These are phyloP conservation scores for Brachyistius frenatus DNA, from an alignment of 2,113 vertebrate genomes.

Conservation along the genomic window DNA sequence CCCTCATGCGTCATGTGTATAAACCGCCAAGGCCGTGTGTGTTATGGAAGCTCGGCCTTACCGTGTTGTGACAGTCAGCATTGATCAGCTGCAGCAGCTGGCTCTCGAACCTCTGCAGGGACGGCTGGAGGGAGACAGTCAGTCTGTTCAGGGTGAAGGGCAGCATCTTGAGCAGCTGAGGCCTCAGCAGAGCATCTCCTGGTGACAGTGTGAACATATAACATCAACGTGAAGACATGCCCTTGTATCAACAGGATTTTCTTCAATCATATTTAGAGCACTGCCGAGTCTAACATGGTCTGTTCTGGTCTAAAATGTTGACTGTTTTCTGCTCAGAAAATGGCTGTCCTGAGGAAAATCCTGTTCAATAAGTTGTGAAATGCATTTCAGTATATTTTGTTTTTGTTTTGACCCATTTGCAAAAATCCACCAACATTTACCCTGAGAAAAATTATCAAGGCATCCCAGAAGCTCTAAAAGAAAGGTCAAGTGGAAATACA, in stretches of 20 bases:
- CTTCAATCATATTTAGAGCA: not conserved
- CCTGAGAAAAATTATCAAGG: constrained; percentile 16
- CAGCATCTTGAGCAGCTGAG: constrained; percentile 84
- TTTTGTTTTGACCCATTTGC: constrained; percentile 19
- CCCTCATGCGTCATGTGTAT: constrained; percentile 11
- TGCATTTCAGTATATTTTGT: not conserved
- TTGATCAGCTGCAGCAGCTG: constrained; percentile 88
- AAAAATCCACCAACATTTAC: constrained; percentile 1
- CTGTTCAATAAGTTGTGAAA: constrained; percentile 3
- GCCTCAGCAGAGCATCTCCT: constrained; percentile 89
- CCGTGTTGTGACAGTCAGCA: constrained; percentile 87
- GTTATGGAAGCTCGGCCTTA: constrained; percentile 67
- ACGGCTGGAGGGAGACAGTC: constrained; percentile 87
- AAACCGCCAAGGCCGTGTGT: constrained; percentile 9
- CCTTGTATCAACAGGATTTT: constrained; percentile 12
- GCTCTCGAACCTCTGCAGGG: constrained; percentile 92
- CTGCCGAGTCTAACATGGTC: not conserved
- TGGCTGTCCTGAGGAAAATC: constrained; percentile 3
- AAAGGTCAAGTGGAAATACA: constrained; percentile 26
- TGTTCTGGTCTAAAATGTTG: not conserved
- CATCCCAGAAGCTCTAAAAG: constrained; percentile 8
- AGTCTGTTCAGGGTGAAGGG: constrained; percentile 87
- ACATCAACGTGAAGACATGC: not conserved
- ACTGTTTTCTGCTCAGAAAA: constrained; percentile 17
- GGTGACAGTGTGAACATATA: constrained; percentile 23